These are phyloP conservation scores for Drosophila arawakana DNA, from an alignment of 1,140 invertebrate genomes.

Conservation along the genomic window DNA sequence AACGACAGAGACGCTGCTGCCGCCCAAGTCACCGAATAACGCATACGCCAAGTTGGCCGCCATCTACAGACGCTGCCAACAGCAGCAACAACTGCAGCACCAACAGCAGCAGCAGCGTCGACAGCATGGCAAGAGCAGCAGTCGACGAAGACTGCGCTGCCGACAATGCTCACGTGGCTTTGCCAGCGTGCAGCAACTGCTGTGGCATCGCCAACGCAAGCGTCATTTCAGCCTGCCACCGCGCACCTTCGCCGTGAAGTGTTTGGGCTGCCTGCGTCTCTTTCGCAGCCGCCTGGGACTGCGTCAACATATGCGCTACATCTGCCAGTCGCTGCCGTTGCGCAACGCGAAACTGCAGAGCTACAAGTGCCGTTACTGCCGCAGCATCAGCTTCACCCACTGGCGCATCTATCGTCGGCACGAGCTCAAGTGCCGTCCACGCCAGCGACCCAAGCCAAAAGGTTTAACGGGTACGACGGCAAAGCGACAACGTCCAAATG, in stretches of 20 bases:
- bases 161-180: slow-evolving; percentile 43
- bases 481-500: slow-evolving; percentile 2
- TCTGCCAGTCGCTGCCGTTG: slow-evolving; percentile 70
- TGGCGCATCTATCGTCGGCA: slow-evolving; percentile 76
- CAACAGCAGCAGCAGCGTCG: slow-evolving; percentile 52
- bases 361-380: slow-evolving; percentile 76
- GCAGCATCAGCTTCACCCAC: slow-evolving; percentile 68
- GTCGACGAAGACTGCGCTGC: slow-evolving; percentile 31
- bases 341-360: slow-evolving; percentile 62
- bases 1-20: background rate
- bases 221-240: slow-evolving; percentile 44
- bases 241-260: slow-evolving; percentile 49
- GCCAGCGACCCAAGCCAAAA: slow-evolving; percentile 40
- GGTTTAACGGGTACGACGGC: background rate
- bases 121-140: slow-evolving; percentile 9
- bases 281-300: slow-evolving; percentile 61
- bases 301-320: slow-evolving; percentile 74
- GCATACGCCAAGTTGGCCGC: slow-evolving; percentile 61
- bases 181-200: slow-evolving; percentile 38
- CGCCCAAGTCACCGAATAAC: slow-evolving; percentile 11
- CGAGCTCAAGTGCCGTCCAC: slow-evolving; percentile 59
- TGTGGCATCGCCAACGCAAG: slow-evolving; percentile 47
- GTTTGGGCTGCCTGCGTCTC: slow-evolving; percentile 60
- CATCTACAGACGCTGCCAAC: slow-evolving; percentile 50
- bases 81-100: slow-evolving; percentile 44